Evolutionary conservation across 2,888 invertebrate genomes (phyloP), one percentile per base, ranked within the genome.

Genomic region (Suillia variegata): DNA sequence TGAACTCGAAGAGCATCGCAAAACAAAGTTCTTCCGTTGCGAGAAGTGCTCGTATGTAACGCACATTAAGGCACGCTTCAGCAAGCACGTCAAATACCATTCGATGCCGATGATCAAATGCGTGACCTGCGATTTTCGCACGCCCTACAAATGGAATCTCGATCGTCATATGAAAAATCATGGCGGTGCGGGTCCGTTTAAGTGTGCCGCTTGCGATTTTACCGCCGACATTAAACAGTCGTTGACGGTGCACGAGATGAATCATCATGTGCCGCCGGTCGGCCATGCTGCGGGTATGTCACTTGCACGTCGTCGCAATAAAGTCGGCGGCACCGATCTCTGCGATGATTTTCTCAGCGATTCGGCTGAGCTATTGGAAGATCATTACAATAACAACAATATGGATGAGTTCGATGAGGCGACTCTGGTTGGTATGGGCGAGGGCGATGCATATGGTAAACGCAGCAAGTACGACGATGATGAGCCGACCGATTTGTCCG

Each of bases 81-180:
- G 94, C 61, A 96, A 96, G 79, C 96, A 96, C 79, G 93, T 95
- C 54, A 94, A 94, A 77, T 94, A 94, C 80, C 95, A 95, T 81
- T 92, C 93, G 60, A 94, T 93, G 92, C 95, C 92, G 70, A 94
- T 93, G 91, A 94, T 94, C 70, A 94, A 95, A 82, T 97, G 96
- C 81, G 90, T 90, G 59, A 89, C 93, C 80, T 97, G 97, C 82
- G 94, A 95, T 77, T 97, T 96, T 80, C 89, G 92, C 65, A 95
- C 96, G 17, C 94, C 95, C 8, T 93, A 93, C 84, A 90, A 90
- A 81, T 95, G 95, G 91, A 96, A 96, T 83, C 85, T 94, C 82
- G 96, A 96, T 79, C 87, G 96, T 6, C 97, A 97, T 80, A 92
- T 93, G 86, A 92, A 93, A 82, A 94, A 94, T 80, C 95, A 96